These are phyloP conservation scores for Psittacula derbiana DNA, from an alignment of 2,797 vertebrate genomes.

Conservation along the genomic window DNA sequence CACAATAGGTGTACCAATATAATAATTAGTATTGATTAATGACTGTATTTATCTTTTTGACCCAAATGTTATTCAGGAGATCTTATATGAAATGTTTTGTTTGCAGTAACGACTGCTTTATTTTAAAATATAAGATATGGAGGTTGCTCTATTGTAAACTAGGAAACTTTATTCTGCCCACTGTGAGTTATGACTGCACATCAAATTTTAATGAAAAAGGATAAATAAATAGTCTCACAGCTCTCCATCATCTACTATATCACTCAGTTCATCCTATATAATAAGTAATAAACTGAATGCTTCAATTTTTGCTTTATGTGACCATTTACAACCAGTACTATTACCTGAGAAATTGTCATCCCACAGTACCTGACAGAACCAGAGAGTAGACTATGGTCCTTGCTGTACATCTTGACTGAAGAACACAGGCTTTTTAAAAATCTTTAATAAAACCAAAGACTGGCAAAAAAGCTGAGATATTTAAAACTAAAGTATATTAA, in stretches of 20 bases:
- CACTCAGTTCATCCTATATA: slow-evolving; percentile 52
- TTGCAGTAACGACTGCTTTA: slow-evolving; percentile 1
- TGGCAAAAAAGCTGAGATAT: not conserved
- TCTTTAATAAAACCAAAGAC: not conserved
- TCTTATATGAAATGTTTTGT: slow-evolving; percentile 31
- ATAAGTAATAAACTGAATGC: slow-evolving; percentile 60
- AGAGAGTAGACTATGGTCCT: not conserved
- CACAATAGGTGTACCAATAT: not conserved
- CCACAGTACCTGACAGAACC: not conserved
- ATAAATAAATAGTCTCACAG: slow-evolving; percentile 65
- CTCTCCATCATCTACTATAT: slow-evolving; percentile 52
- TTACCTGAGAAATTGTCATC: slow-evolving; percentile 46
- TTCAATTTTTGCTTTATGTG: slow-evolving; percentile 65
- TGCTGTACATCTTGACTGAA: not conserved
- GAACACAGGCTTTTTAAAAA: not conserved
- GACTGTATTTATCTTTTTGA: not conserved
- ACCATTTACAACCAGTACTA: slow-evolving; percentile 47
- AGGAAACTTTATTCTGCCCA: slow-evolving; percentile 12
- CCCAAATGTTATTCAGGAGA: not conserved
- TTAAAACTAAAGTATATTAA: not conserved
- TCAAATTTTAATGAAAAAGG: slow-evolving; percentile 67
- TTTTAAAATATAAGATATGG: slow-evolving; percentile 31
- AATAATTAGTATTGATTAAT: slow-evolving; percentile 38
- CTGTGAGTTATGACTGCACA: slow-evolving; percentile 52
- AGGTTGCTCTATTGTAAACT: slow-evolving; percentile 27